Base-by-base conservation (phyloP, 2,888 invertebrate species). In the Bombyx huttoni region DNA sequence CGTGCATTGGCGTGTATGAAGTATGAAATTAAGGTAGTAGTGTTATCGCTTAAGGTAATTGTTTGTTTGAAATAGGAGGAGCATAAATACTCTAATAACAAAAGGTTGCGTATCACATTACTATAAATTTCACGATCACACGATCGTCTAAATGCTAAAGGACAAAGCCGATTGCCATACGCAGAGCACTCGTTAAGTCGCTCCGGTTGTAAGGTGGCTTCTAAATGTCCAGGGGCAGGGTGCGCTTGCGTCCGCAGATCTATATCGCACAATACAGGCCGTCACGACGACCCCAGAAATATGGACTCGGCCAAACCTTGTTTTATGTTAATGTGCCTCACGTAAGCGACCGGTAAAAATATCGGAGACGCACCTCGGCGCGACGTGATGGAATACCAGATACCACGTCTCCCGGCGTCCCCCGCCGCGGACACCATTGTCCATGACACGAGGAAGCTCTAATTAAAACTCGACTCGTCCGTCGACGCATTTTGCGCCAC, bases 251-350 rank as follows among this genome's bases (percentile, higher is more conserved):
- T 81, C 71, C 72, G 63, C 67, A 78, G 84, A 87, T 88, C 82
- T 68, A 84, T 87, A 88, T 88, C 87, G 80, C 57, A 74, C 70
- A 75, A 81, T 81, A 85, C 86, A 85, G 84, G 84, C 52, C 86
- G 81, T 85, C 86, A 85, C 86, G 87, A 79, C 78, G 78, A 73
- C 73, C 73, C 77, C 81, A 80, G 81, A 83, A 85, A 85, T 87
- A 87, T 87, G 85, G 86, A 84, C 77, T 76, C 79, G 69, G 74
- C 77, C 74, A 24, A n/a, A 67, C 67, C 83, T 79, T 85, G 86
- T 85, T 88, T 85, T 88, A 88, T 88, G 87, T 84, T 82, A 87
- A 88, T 88, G 82, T 73, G 64, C 63, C 66, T 65, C 73, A 74
- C 75, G 76, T 78, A 77, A 73, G 73, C 73, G 63, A 58, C 64